Evolutionary conservation across 2,888 invertebrate genomes (phyloP).

Genomic region (Minunthozetes semirufus): DNA sequence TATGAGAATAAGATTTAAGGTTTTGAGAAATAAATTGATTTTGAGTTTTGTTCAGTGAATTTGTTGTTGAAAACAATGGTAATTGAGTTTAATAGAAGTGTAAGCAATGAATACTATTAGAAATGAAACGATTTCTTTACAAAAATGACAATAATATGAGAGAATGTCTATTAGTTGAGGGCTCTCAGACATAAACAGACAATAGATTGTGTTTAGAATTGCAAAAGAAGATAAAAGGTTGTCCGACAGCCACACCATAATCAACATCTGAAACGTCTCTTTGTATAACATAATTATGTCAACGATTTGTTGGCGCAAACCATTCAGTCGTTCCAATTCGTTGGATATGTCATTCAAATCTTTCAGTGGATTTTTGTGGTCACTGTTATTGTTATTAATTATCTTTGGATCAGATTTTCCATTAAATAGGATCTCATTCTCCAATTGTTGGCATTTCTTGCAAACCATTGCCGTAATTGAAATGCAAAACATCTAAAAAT

Average conservation of each 20-base stretch:
- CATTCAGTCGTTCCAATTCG: constrained; percentile 13
- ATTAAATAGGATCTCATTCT: neutral
- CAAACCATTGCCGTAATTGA: constrained; percentile 12
- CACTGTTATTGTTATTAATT: neutral
- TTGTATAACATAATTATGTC: constrained; percentile 1
- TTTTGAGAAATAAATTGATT: neutral
- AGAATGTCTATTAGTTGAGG: neutral
- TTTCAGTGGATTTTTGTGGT: neutral
- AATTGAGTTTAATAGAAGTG: neutral
- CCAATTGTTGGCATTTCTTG: constrained; percentile 23
- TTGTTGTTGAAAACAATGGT: neutral
- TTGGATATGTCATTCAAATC: neutral
- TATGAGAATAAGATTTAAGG: neutral
- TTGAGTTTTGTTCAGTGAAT: neutral
- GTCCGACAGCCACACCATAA: constrained; percentile 5
- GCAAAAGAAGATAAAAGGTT: neutral
- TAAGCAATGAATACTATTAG: constrained; percentile 1
- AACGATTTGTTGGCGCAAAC: constrained; percentile 17
- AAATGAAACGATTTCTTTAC: neutral
- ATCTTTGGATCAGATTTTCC: neutral
- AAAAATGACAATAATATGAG: constrained; percentile 23
- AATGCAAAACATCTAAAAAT: constrained; percentile 11
- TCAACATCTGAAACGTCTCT: constrained; percentile 5
- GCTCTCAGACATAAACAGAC: neutral
- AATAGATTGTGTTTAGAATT: constrained; percentile 7